A percentile compares a stretch with the other conserved stretches of the same genome.
These are phyloP conservation scores for Zaprionus camerounensis DNA, from an alignment of 1,140 invertebrate species.

Conservation along the genomic window DNA sequence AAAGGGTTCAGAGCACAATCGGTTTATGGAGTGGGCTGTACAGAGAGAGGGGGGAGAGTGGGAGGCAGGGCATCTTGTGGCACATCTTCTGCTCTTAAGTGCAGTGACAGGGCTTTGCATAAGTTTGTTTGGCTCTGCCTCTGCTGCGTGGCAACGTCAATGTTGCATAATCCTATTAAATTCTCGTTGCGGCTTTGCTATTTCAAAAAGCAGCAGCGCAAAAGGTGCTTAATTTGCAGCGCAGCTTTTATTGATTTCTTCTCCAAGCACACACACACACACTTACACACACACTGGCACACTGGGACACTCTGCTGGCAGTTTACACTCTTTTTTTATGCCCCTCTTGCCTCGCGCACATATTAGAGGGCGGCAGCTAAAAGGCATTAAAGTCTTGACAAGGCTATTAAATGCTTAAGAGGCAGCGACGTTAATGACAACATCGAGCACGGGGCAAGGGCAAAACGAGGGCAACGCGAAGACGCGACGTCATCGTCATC, in stretches of 20 bases:
- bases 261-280: slow-evolving; percentile 18
- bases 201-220: slow-evolving; percentile 36
- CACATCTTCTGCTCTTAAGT: slow-evolving; percentile 40
- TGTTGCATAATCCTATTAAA: slow-evolving; percentile 83
- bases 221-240: slow-evolving; percentile 81
- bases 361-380: slow-evolving; percentile 71
- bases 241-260: slow-evolving; percentile 79
- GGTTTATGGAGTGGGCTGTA: slow-evolving; percentile 19
- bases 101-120: slow-evolving; percentile 76
- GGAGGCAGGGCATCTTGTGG: not conserved
- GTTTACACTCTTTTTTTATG: slow-evolving; percentile 37
- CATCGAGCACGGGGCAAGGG: slow-evolving; percentile 58
- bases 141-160: slow-evolving; percentile 32
- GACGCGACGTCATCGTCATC: slow-evolving; percentile 40
- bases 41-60: not conserved
- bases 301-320: not conserved
- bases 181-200: slow-evolving; percentile 66
- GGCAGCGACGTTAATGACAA: slow-evolving; percentile 83
- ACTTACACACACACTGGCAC: not conserved
- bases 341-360: slow-evolving; percentile 30
- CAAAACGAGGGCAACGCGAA: slow-evolving; percentile 41
- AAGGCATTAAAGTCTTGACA: slow-evolving; percentile 83
- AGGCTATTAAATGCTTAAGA: slow-evolving; percentile 83
- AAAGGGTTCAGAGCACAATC: slow-evolving; percentile 50
- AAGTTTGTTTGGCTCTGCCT: slow-evolving; percentile 60